These are phyloP conservation scores for Apoda limacodes DNA, from an alignment of 2,888 invertebrate genomes.

Conservation along the genomic window DNA sequence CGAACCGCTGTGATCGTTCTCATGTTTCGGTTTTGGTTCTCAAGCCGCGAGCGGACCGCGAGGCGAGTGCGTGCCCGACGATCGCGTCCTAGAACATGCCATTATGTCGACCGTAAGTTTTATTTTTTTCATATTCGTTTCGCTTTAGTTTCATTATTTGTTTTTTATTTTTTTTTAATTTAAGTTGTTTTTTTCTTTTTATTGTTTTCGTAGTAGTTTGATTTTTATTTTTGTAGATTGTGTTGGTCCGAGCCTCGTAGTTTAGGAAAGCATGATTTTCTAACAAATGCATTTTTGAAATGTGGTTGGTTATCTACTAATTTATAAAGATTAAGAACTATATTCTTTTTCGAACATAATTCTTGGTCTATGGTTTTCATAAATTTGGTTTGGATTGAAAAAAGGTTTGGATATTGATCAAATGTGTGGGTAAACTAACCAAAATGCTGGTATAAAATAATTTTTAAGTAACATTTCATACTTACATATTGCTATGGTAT, in stretches of 20 bases:
- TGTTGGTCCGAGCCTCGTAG: neutral
- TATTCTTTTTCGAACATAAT: too few species aligned
- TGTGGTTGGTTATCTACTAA: too few species aligned
- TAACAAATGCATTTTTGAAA: conserved; percentile 23
- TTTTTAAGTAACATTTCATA: too few species aligned
- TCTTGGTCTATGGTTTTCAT: too few species aligned
- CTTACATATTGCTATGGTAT: too few species aligned
- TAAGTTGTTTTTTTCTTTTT: conserved; percentile 6
- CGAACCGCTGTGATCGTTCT: conserved; percentile 15
- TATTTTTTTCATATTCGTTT: neutral
- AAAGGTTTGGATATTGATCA: too few species aligned
- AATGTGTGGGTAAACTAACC: too few species aligned
- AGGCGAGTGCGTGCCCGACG: conserved; percentile 21
- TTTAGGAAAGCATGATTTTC: conserved; percentile 6
- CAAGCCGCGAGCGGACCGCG: conserved; percentile 25
- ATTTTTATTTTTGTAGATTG: neutral
- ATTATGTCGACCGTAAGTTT: conserved; percentile 68
- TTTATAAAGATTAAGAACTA: too few species aligned
- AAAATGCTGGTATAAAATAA: too few species aligned
- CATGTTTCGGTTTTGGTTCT: conserved; percentile 29
- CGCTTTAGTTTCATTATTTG: conserved; percentile 26
- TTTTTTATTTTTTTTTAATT: conserved; percentile 24
- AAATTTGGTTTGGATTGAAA: too few species aligned
- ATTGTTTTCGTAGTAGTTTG: conserved; percentile 21
- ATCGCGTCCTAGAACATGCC: conserved; percentile 40